Percentiles rank a stretch among this genome's conserved stretches.
phyloP scores from a whole-genome alignment of 1,140 invertebrate genomes.

The Manduca sexta region DNA sequence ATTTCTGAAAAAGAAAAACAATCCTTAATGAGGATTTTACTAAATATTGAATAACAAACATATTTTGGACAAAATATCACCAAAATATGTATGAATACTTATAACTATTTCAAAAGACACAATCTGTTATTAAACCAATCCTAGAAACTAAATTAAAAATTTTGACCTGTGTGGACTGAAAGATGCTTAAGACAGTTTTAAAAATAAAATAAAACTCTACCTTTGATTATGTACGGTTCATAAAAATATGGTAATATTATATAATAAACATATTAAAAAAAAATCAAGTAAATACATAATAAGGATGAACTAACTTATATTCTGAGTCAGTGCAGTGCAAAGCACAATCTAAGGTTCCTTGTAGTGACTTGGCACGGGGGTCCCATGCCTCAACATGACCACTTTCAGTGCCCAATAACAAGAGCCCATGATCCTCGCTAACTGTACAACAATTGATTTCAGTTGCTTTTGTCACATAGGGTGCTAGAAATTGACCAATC shows the following conservation, averaged over 20 bases:
- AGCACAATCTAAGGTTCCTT: constrained; percentile 90
- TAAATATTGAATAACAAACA: neutral
- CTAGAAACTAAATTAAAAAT: too few relatives aligned
- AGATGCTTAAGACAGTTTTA: too few relatives aligned
- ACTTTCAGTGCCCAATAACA: constrained; percentile 92
- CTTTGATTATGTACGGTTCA: too few relatives aligned
- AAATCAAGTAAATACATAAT: too few relatives aligned
- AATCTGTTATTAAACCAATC: too few relatives aligned
- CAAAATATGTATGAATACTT: neutral
- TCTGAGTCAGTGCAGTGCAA: constrained; percentile 73
- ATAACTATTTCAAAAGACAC: too few relatives aligned
- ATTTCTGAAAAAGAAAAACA: constrained; percentile 67
- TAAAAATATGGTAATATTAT: too few relatives aligned
- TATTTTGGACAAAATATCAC: too few relatives aligned
- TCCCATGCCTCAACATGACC: constrained; percentile 98
- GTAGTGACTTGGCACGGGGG: constrained; percentile 83
- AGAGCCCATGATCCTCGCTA: constrained; percentile 91
- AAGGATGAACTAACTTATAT: constrained; percentile 37
- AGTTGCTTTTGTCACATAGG: constrained; percentile 83
- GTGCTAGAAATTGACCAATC: constrained; percentile 93
- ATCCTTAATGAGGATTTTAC: neutral
- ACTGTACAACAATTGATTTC: constrained; percentile 91
- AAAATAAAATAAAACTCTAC: too few relatives aligned
- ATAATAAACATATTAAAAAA: too few relatives aligned
- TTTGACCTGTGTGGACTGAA: too few relatives aligned